Evolutionary conservation across 2,888 invertebrate genomes (phyloP), one percentile per base, ranked within the genome.

Genomic region (Dryobota labecula): DNA sequence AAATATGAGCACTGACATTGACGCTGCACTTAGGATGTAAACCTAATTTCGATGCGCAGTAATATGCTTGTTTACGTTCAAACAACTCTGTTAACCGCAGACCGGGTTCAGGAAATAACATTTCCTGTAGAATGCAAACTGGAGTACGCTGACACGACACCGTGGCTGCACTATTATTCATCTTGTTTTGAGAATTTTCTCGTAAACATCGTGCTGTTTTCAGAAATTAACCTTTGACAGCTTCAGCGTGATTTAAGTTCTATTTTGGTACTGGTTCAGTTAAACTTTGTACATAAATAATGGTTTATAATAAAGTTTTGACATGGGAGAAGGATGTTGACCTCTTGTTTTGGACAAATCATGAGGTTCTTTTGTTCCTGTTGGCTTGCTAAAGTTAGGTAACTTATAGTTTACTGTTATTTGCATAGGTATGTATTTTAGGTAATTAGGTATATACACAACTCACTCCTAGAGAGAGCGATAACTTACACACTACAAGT

Each of bases 101-200:
- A 20, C 38, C 11, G 38, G 41, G 33, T 33, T n/a, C 57, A 45
- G 82, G 83, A 82, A 83, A 84, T 79, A 67, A 67, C 66, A 77
- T 73, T 79, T 82, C 79, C 84, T 60, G 72, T 66, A 62, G 33
- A 74, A 70, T 68, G 67, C 56, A 68, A 67, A 73, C 61, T 62
- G 41, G 30, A 64, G 53, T 60, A 36, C 53, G 33, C 65, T 45
- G 69, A 41, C 82, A 58, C 56, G 27, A n/a, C 33, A 36, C 13
- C n/a, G 47, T 36, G 33, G 24, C 38, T 68, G 38, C 57, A 62
- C 49, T 27, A 71, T 72, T 62, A 71, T 66, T 71, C 54, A 77
- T 72, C 38, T 51, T 81, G 64, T 81, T 81, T 72, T 77, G 67
- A 63, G 63, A 54, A 51, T 43, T 56, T 41, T 11, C n/a, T 61